A percentile compares a stretch with the other conserved stretches of the same genome.
phyloP scores from a whole-genome alignment of 2,113 vertebrate genomes.

The Lucifuga dentata region DNA sequence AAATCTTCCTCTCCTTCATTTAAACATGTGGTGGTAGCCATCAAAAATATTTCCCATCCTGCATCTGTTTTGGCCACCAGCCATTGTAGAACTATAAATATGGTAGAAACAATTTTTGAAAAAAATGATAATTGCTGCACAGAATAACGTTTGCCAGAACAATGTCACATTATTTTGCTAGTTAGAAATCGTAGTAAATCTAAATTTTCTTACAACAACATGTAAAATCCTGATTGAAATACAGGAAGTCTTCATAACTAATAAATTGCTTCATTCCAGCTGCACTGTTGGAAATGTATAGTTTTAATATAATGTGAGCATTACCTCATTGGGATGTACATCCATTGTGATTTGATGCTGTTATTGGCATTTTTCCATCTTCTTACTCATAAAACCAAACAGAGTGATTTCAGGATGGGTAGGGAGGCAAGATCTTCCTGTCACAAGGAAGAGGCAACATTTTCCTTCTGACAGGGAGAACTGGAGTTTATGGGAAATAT shows the following conservation, averaged over 20 bases:
- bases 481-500: background rate
- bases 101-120: no score
- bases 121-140: no score
- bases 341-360: no score
- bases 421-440: no score
- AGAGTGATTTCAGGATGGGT: accelerated
- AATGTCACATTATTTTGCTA: no score
- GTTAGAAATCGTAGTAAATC: no score
- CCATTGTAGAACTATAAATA: background rate
- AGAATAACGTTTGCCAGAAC: no score
- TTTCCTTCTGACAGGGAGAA: background rate
- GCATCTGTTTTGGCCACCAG: background rate
- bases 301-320: no score
- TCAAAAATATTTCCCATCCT: background rate
- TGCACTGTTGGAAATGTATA: background rate
- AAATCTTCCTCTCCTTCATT: background rate
- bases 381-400: background rate
- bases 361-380: background rate
- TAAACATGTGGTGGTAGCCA: background rate
- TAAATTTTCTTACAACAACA: no score
- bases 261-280: no score
- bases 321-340: background rate
- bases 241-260: no score
- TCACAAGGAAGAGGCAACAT: background rate
- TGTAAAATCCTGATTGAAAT: no score